Evolutionary conservation across 2,888 invertebrate species (phyloP).

Genomic region (Meliscaeva auricollis): DNA sequence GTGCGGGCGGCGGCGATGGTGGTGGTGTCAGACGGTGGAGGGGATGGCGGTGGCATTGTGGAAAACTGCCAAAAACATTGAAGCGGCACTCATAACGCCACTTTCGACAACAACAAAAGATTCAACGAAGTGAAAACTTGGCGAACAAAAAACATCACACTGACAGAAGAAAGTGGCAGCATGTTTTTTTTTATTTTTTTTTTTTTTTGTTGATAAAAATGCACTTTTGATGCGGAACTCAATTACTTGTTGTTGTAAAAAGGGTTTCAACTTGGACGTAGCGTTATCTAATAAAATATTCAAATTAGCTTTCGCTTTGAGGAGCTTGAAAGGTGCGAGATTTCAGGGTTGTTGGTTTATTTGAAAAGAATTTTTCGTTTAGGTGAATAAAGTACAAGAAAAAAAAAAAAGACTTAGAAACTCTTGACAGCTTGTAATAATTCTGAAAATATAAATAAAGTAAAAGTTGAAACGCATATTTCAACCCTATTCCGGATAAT

Average conservation of each 20-base stretch:
- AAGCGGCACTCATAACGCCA: slow-evolving; percentile 62
- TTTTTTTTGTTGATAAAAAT: slow-evolving; percentile 27
- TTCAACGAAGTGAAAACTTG: slow-evolving; percentile 60
- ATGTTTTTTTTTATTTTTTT: not conserved
- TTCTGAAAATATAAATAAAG: not conserved
- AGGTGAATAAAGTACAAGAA: too few relatives aligned
- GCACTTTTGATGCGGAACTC: slow-evolving; percentile 44
- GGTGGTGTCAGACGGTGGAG: too few relatives aligned
- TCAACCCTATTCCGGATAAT: not conserved
- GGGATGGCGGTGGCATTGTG: not conserved
- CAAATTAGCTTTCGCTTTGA: slow-evolving; percentile 55
- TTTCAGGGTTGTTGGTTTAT: slow-evolving; percentile 17
- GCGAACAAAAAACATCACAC: slow-evolving; percentile 46
- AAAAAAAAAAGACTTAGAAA: not conserved
- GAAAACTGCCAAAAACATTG: slow-evolving; percentile 58
- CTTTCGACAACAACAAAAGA: slow-evolving; percentile 26
- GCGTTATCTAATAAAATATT: slow-evolving; percentile 50
- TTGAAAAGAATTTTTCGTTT: slow-evolving; percentile 12
- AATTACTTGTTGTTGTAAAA: slow-evolving; percentile 24
- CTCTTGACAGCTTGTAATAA: slow-evolving; percentile 1
- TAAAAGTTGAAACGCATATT: not conserved
- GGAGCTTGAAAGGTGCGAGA: slow-evolving; percentile 28
- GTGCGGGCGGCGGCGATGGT: too few relatives aligned
- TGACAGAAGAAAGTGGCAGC: slow-evolving; percentile 34
- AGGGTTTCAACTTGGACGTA: slow-evolving; percentile 18